Base-by-base conservation (phyloP, 2,797 vertebrate species). In the Manis javanica region DNA sequence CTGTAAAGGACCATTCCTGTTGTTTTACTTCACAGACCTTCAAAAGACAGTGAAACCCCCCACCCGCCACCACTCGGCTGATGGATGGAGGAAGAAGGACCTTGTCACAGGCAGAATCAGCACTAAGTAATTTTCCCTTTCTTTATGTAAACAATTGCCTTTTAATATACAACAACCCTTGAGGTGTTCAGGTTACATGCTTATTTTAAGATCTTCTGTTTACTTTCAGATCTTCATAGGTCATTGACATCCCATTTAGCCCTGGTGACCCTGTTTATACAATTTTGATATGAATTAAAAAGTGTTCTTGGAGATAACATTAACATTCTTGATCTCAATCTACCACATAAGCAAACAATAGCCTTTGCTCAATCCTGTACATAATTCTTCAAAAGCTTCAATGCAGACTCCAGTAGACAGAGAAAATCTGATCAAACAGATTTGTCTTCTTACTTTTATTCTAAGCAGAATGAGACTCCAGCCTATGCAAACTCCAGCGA, bases 181-280 rank as follows among this genome's bases (percentile, higher is more conserved):
- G 14, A 98, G 93, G 97, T 98, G 97, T 99, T 99, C 98, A 98
- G 98, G 98, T 99, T 99, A 98, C 98, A 98, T 98, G 97, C 98
- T 99, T 99, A 98, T 98, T 99, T 98, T 99, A 99, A 98, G 98
- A 98, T 98, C 99, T 98, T 98, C 99, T 99, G 99, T 99, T 99
- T 99, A 99, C 99, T 98, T 99, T 98, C 97, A 98, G 98, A 99
- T 99, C 98, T 99, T 98, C 98, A 98, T 98, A 98, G 98, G 98
- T 99, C 99, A 98, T 98, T 99, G 99, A 99, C 98, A 98, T 99
- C 99, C 98, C 98, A 99, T 99, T 99, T 99, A 98, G 99, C 98
- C 98, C 98, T 97, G 97, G 98, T 98, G 99, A 99, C 99, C 99
- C 98, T 98, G 98, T 99, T 99, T 99, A 99, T 98, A 99, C 98